Conservation (phyloP, 1,140 invertebrate genomes). For the Spodoptera litura region DNA sequence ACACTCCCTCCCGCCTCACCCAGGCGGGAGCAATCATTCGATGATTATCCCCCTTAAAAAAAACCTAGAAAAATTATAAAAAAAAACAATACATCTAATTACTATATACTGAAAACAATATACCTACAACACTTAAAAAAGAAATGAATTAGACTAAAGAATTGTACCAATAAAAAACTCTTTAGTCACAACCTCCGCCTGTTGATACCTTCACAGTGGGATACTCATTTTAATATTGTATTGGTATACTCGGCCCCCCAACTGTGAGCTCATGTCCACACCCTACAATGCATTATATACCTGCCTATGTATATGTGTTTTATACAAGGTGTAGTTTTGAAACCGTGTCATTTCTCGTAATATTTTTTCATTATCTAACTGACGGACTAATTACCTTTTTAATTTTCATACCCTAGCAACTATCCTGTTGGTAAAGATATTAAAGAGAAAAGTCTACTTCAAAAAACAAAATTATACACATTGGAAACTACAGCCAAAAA, state of each 20-base stretch:
- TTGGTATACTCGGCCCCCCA: background rate
- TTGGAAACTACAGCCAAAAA: constrained; percentile 4
- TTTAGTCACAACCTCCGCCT: background rate
- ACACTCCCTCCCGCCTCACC: too few relatives aligned
- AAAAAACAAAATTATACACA: constrained; percentile 13
- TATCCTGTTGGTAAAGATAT: too few relatives aligned
- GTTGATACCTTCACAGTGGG: background rate
- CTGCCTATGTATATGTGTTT: too few relatives aligned
- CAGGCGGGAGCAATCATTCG: too few relatives aligned
- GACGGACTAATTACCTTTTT: too few relatives aligned
- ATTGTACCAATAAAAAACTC: background rate
- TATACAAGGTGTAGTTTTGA: background rate
- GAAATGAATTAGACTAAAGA: background rate
- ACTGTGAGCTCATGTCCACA: background rate
- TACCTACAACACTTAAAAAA: background rate
- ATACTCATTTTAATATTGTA: background rate
- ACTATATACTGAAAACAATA: too few relatives aligned
- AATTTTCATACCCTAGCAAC: too few relatives aligned
- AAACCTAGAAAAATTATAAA: too few relatives aligned
- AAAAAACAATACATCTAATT: too few relatives aligned
- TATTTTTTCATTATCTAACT: too few relatives aligned
- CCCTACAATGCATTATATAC: background rate
- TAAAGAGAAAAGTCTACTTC: background rate
- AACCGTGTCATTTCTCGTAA: too few relatives aligned
- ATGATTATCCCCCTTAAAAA: too few relatives aligned